Base-by-base conservation (phyloP, 2,113 vertebrate species). In the Dissostichus mawsoni region DNA sequence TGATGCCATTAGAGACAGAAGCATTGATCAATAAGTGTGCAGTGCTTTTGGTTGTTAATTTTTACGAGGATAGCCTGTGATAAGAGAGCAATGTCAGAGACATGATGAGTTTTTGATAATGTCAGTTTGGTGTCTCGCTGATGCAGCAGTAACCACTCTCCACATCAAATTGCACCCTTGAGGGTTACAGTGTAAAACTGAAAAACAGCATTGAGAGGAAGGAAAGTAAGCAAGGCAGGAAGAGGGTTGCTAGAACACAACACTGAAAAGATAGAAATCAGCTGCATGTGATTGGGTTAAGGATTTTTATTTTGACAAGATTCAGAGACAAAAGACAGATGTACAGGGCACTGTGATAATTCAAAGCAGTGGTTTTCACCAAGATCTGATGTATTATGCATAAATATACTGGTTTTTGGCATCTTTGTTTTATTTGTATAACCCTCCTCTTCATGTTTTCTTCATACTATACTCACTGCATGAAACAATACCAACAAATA, bases 101-200 rank as follows among this genome's bases (percentile, higher is more conserved):
- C 77, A 87, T 68, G 64, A 73, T 81, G 83, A 68, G 64, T 71
- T 89, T 88, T 76, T 84, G 74, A 82, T 86, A 68, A 80, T 81
- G 81, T 68, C 63, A 84, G 48, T 75, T 87, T 68, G 62, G 45
- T 74, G 45, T 70, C 71, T 78, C n/a, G 69, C 73, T 84, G 78
- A 87, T 78, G 44, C 76, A 75, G 90, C 72, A 78, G 29, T 36
- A 56, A 25, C 58, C 62, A 61, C 76, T 81, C 77, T 80, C 52
- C 48, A 73, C 62, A 65, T 80, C 61, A 79, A 77, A 90, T 80
- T 83, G 68, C 65, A 71, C 65, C 70, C 71, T 41, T 1, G 59
- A 74, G 72, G 67, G 51, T 65, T 69, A 47, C 12, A 36, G 52
- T 48, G 65, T 85, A 53, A 73, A 5, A 69, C 20, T 63, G 56